A percentile compares a stretch with the other conserved stretches of the same genome.
Conservation (phyloP, 2,797 vertebrate species). For the Psittacula echo region DNA sequence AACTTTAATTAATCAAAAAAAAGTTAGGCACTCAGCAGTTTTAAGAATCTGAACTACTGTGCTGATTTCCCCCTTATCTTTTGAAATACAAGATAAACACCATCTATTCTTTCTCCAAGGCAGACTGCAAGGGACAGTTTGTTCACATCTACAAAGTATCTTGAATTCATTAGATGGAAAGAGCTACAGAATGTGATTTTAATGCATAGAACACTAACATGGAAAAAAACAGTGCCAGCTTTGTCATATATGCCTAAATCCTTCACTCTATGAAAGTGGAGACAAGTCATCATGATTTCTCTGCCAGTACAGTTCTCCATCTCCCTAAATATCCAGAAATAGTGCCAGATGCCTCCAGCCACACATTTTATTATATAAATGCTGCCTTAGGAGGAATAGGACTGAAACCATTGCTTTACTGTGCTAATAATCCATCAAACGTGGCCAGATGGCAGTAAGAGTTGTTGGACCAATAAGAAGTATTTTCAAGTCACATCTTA, state of each 20-base stretch:
- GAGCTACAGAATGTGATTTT: background rate
- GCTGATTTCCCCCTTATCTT: background rate
- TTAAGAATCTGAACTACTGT: background rate
- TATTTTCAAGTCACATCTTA: background rate
- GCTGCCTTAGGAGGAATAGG: background rate
- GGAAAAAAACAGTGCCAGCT: background rate
- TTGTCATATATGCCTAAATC: background rate
- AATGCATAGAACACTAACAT: background rate
- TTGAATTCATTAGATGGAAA: background rate
- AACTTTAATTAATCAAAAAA: constrained; percentile 15
- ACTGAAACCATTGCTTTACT: background rate
- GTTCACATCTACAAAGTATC: background rate
- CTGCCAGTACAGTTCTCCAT: background rate
- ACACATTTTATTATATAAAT: background rate
- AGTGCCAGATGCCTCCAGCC: background rate
- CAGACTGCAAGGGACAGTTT: background rate
- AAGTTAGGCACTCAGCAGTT: background rate
- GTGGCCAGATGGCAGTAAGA: background rate
- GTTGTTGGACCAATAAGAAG: background rate
- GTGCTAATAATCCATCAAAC: background rate
- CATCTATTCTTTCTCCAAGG: background rate
- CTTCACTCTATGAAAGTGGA: background rate
- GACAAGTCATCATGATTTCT: background rate
- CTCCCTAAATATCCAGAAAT: background rate
- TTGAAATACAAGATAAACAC: background rate